phyloP scores from a whole-genome alignment of 2,797 vertebrate genomes.

The Tapirus indicus region DNA sequence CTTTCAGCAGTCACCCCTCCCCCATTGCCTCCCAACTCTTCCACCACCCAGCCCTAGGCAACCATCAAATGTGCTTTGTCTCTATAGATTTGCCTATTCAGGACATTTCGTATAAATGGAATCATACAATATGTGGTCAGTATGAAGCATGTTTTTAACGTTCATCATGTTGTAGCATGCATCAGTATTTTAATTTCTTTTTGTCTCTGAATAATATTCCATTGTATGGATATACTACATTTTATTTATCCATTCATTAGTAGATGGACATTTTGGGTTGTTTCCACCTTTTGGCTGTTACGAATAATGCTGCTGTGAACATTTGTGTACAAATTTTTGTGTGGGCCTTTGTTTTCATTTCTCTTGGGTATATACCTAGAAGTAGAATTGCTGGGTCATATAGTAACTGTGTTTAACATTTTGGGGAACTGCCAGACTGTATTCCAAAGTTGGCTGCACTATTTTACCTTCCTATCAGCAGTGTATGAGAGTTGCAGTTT shows the following conservation, averaged over 20 bases:
- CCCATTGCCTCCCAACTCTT: neutral
- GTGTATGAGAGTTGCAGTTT: neutral
- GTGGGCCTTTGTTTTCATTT: neutral
- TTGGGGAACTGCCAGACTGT: neutral
- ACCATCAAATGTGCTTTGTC: neutral
- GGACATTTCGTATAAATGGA: neutral
- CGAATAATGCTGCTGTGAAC: neutral
- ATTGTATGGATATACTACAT: neutral
- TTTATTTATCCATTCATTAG: neutral
- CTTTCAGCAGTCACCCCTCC: neutral
- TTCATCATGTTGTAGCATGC: neutral
- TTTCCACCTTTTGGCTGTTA: neutral
- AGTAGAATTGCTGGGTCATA: neutral
- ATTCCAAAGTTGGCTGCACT: neutral
- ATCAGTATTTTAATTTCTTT: neutral
- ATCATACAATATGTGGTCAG: neutral
- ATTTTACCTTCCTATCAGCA: neutral
- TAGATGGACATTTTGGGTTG: neutral
- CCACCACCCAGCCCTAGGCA: neutral
- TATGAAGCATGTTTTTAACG: neutral
- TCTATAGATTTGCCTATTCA: neutral
- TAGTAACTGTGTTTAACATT: neutral
- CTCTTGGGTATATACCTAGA: neutral
- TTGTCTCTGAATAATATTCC: neutral
- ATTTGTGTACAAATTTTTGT: neutral